These are phyloP conservation scores for Eucidaris tribuloides DNA, from an alignment of 35 echinoderm and acorn worm genomes.

Conservation along the genomic window DNA sequence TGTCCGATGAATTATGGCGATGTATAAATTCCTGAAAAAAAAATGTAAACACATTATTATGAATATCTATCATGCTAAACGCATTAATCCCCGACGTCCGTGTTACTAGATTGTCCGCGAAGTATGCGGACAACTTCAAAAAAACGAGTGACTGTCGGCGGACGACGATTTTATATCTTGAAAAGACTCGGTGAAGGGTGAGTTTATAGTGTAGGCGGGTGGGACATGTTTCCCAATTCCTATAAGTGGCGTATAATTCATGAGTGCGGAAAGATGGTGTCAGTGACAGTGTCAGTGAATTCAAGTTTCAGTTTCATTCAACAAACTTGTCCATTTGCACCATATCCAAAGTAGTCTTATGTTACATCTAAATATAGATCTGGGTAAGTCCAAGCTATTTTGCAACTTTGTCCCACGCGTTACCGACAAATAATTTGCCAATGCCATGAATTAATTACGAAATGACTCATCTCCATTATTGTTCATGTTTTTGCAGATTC, in stretches of 20 bases:
- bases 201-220: background rate
- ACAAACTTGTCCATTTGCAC: background rate
- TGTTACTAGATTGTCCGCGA: too few relatives aligned
- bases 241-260: background rate
- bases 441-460: too few relatives aligned
- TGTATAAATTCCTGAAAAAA: too few relatives aligned
- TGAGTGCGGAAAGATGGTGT: background rate
- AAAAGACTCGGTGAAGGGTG: slow-evolving; percentile 92
- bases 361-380: background rate
- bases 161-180: slow-evolving; percentile 62
- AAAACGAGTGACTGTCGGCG: slow-evolving; percentile 55
- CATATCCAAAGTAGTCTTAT: background rate
- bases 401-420: too few relatives aligned
- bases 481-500: too few relatives aligned
- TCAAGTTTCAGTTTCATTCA: background rate
- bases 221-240: background rate
- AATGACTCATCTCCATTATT: too few relatives aligned
- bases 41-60: too few relatives aligned
- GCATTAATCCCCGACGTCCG: too few relatives aligned
- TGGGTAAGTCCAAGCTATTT: background rate
- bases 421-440: too few relatives aligned
- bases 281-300: background rate
- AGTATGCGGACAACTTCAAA: too few relatives aligned
- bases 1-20: too few relatives aligned
- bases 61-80: too few relatives aligned